Conservation (phyloP, 2,888 invertebrate species). For the Petrolisthes cinctipes region DNA sequence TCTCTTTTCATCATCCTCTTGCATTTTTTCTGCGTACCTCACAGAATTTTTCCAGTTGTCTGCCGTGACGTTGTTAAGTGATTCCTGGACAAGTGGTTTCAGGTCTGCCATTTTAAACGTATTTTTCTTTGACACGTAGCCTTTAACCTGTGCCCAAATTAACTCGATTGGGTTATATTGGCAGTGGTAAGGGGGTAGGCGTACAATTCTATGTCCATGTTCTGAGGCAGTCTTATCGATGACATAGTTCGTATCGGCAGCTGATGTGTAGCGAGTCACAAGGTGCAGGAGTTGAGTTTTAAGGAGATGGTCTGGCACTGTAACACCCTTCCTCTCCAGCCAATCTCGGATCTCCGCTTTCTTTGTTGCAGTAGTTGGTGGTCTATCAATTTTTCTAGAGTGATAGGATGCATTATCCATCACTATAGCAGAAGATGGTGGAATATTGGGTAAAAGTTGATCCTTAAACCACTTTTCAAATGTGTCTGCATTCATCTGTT, state of each 20-base stretch:
- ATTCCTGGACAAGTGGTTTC: constrained; percentile 2
- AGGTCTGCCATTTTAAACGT: constrained; percentile 1
- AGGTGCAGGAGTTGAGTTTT: not conserved
- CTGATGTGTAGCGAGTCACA: not conserved
- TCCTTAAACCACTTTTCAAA: constrained; percentile 5
- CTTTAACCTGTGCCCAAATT: not conserved
- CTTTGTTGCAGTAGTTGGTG: not conserved
- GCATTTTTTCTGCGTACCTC: not conserved
- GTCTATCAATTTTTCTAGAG: not conserved
- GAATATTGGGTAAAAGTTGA: not conserved
- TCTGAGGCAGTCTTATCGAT: constrained; percentile 21
- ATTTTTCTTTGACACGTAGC: not conserved
- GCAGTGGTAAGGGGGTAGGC: constrained; percentile 5
- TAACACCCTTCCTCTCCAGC: not conserved
- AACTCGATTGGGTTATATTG: constrained; percentile 9
- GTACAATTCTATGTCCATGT: constrained; percentile 20
- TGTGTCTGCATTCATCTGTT: not conserved
- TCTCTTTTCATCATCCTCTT: too few species aligned
- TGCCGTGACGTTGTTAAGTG: not conserved
- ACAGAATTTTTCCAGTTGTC: constrained; percentile 28
- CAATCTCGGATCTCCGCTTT: constrained; percentile 15
- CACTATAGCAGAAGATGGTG: constrained; percentile 22
- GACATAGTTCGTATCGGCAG: not conserved
- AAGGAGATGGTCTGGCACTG: constrained; percentile 6
- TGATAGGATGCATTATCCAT: constrained; percentile 16